Base-by-base conservation (phyloP, 2,888 invertebrate species). In the Drosophila mulleri region DNA sequence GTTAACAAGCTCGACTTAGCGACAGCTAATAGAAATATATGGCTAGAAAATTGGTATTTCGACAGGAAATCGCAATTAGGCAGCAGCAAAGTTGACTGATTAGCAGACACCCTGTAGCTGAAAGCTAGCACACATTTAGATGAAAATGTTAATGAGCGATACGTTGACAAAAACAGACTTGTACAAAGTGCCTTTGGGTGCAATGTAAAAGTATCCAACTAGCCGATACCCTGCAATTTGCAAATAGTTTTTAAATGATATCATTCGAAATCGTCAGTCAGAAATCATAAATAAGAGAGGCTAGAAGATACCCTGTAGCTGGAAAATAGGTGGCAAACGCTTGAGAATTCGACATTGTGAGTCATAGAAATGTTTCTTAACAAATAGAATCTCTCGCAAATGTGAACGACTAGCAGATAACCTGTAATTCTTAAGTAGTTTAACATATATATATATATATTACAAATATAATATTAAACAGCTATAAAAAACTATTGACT, bases 1-100 rank as follows among this genome's bases (percentile, higher is more conserved):
- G 72, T 75, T 74, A 68, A 80, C 74, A 79, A 66, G 57, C 53
- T 3, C 44, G 57, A 62, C 60, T 75, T 29, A 45, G 29, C 29
- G 11, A 37, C 18, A 20, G n/a, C 12, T 16, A 54, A 39, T 16
- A 35, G 32, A 66, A 32, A 39, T 67, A 26, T 47, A 11, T 47
- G 2, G 12, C 14, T 39, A 20, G n/a, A 39, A 12, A 39, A 39
- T n/a, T 45, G 20, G 16, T 26, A 29, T 9, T n/a, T 4, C 16
- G 48, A 14, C 47, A 23, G 44, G 48, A 8, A 50, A 20, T 65
- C 26, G 32, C 7, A 44, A 52, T 42, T 14, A 20, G 14, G 23
- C 18, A 18, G 50, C 50, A 6, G 6, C 6, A 23, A 52, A 52
- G 20, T 9, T 23, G 52, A 20, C 2, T 16, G 37, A 53, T 20